Evolutionary conservation across 92 coral and sea anemone species (phyloP), one percentile per base, ranked within the genome.

Genomic region (Heteractis magnifica): DNA sequence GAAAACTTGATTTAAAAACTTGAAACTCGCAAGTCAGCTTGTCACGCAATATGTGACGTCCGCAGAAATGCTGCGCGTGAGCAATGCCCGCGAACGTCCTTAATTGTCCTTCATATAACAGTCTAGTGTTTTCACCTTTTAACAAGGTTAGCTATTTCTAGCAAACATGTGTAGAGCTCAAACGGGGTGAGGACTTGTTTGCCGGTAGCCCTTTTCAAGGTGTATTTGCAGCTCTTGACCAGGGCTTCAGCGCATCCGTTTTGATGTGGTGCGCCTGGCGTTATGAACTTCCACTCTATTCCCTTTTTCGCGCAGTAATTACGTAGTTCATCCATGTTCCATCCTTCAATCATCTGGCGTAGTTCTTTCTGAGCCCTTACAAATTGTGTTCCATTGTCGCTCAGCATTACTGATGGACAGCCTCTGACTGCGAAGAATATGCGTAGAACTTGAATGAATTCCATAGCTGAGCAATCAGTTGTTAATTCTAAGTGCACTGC

Each of bases 401-500:
- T 88, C 55, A 86, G 62, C n/a, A 88, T 88, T 18, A 86, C 59
- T 20, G 76, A 65, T 71, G 92, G 92, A 65, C 82, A 81, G 14
- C 92, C 94, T 83, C 94, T 74, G 12, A 91, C 44, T 1, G 92
- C 81, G 52, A 88, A 86, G 81, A 88, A 88, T 82, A 92, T 86
- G 21, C 90, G 81, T 14, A 88, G 87, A 19, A 79, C 81, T 70
- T 91, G 91, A 15, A 88, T 77, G 23, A 88, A 91, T 13, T 88
- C 92, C 94, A 91, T 88, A 5, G 88, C 89, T 44, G 90, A 86
- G 74, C 72, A 91, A 34, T 91, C 94, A 11, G 65, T 82, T n/a
- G 88, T 86, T 19, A 90, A 44, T 75, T 91, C 91, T 77, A 91
- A 85, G 60, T 88, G 94, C 13, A 87, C 89, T 5, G 91, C 93